Evolutionary conservation across 2,888 invertebrate genomes (phyloP).

Genomic region (Anaspis maculata): DNA sequence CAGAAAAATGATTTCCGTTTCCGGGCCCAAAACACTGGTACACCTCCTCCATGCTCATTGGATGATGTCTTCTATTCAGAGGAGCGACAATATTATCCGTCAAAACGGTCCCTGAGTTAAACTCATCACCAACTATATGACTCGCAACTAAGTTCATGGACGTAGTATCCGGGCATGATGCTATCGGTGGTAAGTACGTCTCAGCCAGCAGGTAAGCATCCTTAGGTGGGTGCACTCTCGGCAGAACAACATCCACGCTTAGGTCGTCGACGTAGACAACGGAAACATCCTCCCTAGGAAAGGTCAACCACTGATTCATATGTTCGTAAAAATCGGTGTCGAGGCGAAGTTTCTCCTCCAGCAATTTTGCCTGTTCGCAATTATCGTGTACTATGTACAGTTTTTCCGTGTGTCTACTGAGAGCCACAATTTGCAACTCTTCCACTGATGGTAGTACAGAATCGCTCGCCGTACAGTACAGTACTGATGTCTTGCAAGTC

Average conservation of each 20-base stretch:
- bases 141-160: slow-evolving; percentile 3
- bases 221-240: slow-evolving; percentile 1
- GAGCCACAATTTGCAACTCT: slow-evolving; percentile 3
- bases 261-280: slow-evolving; percentile 3
- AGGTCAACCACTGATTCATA: slow-evolving; percentile 5
- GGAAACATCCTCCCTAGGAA: slow-evolving; percentile 2
- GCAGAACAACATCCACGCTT: not conserved
- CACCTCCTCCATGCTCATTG: not conserved
- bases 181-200: slow-evolving; percentile 3
- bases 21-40: not conserved
- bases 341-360: not conserved
- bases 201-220: slow-evolving; percentile 3
- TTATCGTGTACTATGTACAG: slow-evolving; percentile 1
- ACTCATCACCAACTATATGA: slow-evolving; percentile 1
- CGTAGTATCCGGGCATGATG: slow-evolving; percentile 1
- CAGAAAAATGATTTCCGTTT: not conserved
- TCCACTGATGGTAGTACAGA: not conserved
- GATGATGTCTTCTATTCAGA: slow-evolving; percentile 2
- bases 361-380: not conserved
- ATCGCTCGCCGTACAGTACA: slow-evolving; percentile 4
- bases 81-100: too few species aligned
- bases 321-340: slow-evolving; percentile 7
- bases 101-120: slow-evolving; percentile 1
- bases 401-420: slow-evolving; percentile 3
- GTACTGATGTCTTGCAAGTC: slow-evolving; percentile 1